A percentile compares a stretch with the other conserved stretches of the same genome.
phyloP scores from a whole-genome alignment of 1,140 invertebrate species.

The Holotrichia oblita region DNA sequence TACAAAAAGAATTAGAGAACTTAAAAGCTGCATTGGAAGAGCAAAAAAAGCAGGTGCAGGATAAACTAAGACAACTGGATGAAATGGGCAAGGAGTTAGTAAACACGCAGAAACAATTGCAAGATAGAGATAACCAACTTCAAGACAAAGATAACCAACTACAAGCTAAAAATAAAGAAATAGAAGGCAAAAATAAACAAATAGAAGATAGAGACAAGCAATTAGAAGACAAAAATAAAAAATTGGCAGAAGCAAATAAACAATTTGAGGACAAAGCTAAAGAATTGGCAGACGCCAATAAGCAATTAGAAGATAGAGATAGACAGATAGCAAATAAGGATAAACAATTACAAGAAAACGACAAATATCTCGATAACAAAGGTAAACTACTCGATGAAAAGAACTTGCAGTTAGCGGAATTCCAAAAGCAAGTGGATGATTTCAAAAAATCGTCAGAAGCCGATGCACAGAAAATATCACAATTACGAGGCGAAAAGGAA shows the following conservation, averaged over 20 bases:
- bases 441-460: neutral
- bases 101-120: neutral
- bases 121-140: slow-evolving; percentile 37
- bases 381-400: neutral
- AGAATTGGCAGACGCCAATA: neutral
- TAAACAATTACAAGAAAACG: neutral
- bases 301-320: neutral
- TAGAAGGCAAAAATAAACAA: neutral
- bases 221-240: neutral
- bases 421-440: neutral
- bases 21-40: neutral
- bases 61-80: neutral
- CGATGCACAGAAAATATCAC: neutral
- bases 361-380: neutral
- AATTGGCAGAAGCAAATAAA: neutral
- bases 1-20: slow-evolving; percentile 8
- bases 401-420: neutral
- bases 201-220: neutral
- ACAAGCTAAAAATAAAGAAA: neutral
- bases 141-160: neutral
- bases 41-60: neutral
- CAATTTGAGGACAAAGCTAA: neutral
- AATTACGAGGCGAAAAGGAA: neutral
- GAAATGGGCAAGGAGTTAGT: slow-evolving; percentile 32
- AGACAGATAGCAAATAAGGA: neutral